Percentiles rank a stretch among this genome's conserved stretches.
These are phyloP conservation scores for Crotophaga sulcirostris DNA, from an alignment of 2,113 vertebrate genomes.

Conservation along the genomic window DNA sequence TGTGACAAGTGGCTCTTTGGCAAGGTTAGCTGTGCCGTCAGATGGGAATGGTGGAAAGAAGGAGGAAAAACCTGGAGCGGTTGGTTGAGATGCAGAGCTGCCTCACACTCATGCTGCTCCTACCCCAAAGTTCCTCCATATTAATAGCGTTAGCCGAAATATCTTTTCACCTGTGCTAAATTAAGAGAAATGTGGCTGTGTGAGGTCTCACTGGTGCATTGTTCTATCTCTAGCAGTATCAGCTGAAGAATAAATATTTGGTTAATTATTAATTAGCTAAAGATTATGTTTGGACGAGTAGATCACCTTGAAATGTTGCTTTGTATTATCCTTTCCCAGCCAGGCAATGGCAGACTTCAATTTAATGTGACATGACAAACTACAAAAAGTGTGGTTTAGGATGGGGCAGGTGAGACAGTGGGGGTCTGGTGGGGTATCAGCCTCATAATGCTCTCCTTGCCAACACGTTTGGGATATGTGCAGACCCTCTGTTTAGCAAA, in stretches of 20 bases:
- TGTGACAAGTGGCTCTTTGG: not conserved
- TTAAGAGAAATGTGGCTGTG: not conserved
- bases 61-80: not conserved
- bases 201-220: not conserved
- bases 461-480: not conserved
- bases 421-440: not conserved
- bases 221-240: not conserved
- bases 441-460: not conserved
- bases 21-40: not conserved
- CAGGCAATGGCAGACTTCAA: conserved; percentile 10
- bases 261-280: conserved; percentile 62
- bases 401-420: not conserved
- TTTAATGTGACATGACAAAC: not conserved
- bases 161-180: not conserved
- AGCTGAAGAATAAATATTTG: conserved; percentile 45
- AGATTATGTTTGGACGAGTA: conserved; percentile 31
- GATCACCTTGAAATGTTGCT: conserved; percentile 55
- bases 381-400: not conserved
- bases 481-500: not conserved
- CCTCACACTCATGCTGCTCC: not conserved
- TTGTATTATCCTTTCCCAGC: conserved; percentile 4
- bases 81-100: not conserved
- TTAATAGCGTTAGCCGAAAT: not conserved
- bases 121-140: not conserved
- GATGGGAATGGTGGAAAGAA: not conserved